Percentiles rank a stretch among this genome's conserved stretches.
These are phyloP conservation scores for Chiroxiphia lanceolata DNA, from an alignment of 2,797 vertebrate genomes.

Conservation along the genomic window DNA sequence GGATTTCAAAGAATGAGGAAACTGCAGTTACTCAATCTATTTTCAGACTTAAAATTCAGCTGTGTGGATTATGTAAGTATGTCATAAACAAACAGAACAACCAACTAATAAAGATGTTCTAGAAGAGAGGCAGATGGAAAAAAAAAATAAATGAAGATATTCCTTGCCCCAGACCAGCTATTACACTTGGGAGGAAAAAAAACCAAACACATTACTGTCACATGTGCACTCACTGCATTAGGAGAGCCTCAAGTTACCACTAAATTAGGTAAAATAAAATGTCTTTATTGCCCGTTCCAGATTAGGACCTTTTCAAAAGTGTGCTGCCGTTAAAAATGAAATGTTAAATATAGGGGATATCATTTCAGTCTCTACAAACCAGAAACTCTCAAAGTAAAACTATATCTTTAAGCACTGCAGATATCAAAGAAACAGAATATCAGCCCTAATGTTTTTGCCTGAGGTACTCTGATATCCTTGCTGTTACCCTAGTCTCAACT, in stretches of 20 bases:
- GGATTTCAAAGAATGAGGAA: not conserved
- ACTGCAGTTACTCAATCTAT: not conserved
- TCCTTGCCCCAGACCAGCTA: not conserved
- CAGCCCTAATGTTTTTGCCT: not conserved
- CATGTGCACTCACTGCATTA: not conserved
- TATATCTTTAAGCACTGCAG: not conserved
- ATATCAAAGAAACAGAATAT: not conserved
- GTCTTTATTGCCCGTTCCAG: not conserved
- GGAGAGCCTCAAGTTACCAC: not conserved
- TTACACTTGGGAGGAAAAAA: too few species aligned
- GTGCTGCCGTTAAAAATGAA: not conserved
- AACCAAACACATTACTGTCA: not conserved
- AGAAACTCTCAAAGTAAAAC: not conserved
- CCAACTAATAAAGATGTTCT: accelerated
- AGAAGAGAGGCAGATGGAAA: not conserved
- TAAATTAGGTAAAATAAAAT: not conserved
- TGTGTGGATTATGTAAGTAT: not conserved
- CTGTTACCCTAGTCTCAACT: not conserved
- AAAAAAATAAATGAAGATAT: not conserved
- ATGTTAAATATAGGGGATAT: not conserved
- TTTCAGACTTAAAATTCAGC: not conserved
- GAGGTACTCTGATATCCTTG: not conserved
- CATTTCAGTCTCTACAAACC: not conserved
- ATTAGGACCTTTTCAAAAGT: not conserved
- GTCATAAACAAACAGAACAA: not conserved